phyloP scores from a whole-genome alignment of 2,888 invertebrate species.

The Sarcophaga rosellei region DNA sequence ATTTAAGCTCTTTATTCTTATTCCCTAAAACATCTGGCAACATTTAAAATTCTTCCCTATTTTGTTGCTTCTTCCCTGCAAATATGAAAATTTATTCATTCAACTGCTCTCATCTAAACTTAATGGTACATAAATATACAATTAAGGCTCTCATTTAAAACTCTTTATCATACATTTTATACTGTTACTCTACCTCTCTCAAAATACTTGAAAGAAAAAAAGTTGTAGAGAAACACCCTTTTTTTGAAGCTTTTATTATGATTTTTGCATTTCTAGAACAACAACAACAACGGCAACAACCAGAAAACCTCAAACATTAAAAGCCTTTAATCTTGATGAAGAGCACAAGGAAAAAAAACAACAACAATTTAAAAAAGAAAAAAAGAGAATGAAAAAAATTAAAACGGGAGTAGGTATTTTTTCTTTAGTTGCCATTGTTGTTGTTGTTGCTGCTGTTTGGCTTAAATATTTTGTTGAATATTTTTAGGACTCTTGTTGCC shows the following conservation, averaged over 20 bases:
- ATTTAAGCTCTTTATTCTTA: no score
- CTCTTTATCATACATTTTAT: not conserved
- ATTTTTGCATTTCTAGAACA: conserved; percentile 6
- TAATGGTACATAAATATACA: no score
- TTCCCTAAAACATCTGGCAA: no score
- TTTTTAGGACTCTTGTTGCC: conserved; percentile 41
- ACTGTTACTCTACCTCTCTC: not conserved
- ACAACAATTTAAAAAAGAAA: not conserved
- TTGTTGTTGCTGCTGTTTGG: conserved; percentile 13
- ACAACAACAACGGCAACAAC: not conserved
- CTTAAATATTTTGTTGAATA: conserved; percentile 36
- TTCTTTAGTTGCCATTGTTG: conserved; percentile 23
- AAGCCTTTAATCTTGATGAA: conserved; percentile 52
- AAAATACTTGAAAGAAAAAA: not conserved
- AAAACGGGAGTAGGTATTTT: conserved; percentile 35
- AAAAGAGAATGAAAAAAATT: conserved; percentile 1
- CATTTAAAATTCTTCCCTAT: no score
- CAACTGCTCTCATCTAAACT: no score
- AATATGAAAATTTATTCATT: no score
- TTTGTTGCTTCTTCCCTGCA: no score
- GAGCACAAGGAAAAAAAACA: conserved; percentile 20
- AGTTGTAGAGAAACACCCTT: not conserved
- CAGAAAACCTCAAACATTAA: conserved; percentile 51
- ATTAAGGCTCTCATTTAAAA: not conserved
- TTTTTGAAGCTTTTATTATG: not conserved